Evolutionary conservation across 2,888 invertebrate genomes (phyloP), one percentile per base, ranked within the genome.

Genomic region (Dyspetes luteomarginatus): DNA sequence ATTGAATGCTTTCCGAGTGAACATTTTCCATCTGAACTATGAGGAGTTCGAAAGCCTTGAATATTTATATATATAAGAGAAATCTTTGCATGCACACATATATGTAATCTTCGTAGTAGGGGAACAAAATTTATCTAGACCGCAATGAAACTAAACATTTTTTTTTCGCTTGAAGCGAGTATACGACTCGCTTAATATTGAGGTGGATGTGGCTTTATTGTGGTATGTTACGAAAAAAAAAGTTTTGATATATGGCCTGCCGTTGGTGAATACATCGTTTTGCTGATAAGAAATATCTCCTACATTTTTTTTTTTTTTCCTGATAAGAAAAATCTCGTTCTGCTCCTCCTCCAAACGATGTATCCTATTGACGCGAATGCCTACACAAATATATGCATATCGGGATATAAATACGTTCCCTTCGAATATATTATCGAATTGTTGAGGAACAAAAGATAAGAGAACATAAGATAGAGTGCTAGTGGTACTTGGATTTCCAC

Each of bases 261-360:
- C 72, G 72, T 72, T 72, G 72, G 36, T 52, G 72, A 72, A 72
- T 62, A 62, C 50, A 65, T 56, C 68, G 67, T 45, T 60, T 58
- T 24, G n/a, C 58, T 24, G 75, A 75, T 75, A 75, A 75, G 68
- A 56, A 75, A 50, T 60, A 60, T 75, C 50, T 67, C 60, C 2
- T 30, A n/a, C n/a, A n/a, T 36, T 7, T 58, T 48, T 15, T 30
- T 30, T 15, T 41, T 71, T 36, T 41, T 52, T 52, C 4, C 17
- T 28, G 60, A 60, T 68, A 60, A 60, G 60, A 75, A 75, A 72
- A 62, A 52, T 72, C 48, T 62, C 62, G 62, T 62, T 72, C 52
- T 52, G 60, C 56, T 50, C 36, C 60, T 41, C 30, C 41, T 68
- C 19, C 30, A 56, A 75, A 75, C 74, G 56, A 12, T 60, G 58